These are phyloP conservation scores for Pantelozetes paolii DNA, from an alignment of 2,888 invertebrate species.

Conservation along the genomic window DNA sequence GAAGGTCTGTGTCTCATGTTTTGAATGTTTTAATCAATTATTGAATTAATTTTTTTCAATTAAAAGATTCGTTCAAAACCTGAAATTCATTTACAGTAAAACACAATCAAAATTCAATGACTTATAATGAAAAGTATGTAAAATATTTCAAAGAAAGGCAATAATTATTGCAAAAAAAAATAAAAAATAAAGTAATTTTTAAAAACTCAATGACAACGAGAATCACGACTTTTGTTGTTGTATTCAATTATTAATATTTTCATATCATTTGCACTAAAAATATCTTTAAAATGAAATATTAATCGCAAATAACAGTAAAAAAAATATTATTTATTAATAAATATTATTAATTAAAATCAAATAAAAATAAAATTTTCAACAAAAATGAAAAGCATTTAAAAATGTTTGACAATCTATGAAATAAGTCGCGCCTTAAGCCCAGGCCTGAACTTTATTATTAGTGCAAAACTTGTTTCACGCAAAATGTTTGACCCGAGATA, in stretches of 20 bases:
- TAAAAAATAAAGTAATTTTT: too few relatives aligned
- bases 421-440: not conserved
- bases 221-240: not conserved
- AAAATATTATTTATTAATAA: not conserved
- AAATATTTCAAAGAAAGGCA: too few relatives aligned
- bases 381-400: not conserved
- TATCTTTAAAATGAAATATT: not conserved
- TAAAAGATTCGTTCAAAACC: too few relatives aligned
- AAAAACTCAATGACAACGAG: not conserved
- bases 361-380: not conserved
- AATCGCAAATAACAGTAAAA: not conserved
- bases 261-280: not conserved
- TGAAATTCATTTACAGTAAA: too few relatives aligned
- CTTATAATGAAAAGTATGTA: too few relatives aligned
- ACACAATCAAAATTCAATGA: too few relatives aligned
- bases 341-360: not conserved
- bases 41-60: too few relatives aligned
- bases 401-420: not conserved
- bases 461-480: not conserved
- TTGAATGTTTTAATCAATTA: too few relatives aligned
- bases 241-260: not conserved
- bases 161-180: too few relatives aligned
- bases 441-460: constrained; percentile 16
- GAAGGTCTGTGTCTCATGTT: too few relatives aligned
- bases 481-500: constrained; percentile 17